A percentile compares a stretch with the other conserved stretches of the same genome.
These are phyloP conservation scores for Heliconius ismenius DNA, from an alignment of 2,888 invertebrate species.

Conservation along the genomic window DNA sequence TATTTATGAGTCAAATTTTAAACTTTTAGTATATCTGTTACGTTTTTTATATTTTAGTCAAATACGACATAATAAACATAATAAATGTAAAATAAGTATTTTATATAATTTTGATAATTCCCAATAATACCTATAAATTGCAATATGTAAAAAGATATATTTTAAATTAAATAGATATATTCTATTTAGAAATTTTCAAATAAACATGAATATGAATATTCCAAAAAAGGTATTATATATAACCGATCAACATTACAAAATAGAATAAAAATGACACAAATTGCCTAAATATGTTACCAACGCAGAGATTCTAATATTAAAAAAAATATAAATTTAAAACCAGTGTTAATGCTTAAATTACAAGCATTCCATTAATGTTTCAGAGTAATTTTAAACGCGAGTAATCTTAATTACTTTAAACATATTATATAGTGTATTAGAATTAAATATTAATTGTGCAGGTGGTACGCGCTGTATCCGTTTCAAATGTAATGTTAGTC, in stretches of 20 bases:
- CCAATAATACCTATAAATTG: no score
- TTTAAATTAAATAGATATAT: no score
- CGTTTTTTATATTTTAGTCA: background rate
- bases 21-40: background rate
- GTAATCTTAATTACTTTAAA: conserved; percentile 58
- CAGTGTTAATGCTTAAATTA: conserved; percentile 32
- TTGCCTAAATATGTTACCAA: background rate
- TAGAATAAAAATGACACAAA: background rate
- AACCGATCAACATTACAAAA: background rate
- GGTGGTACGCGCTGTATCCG: conserved; percentile 40
- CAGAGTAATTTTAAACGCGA: conserved; percentile 56
- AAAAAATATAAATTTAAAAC: conserved; percentile 40
- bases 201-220: background rate
- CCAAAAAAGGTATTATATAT: background rate
- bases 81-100: background rate
- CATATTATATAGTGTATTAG: conserved; percentile 56
- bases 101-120: background rate
- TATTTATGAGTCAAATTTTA: conserved; percentile 4
- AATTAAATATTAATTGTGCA: conserved; percentile 41
- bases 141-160: no score
- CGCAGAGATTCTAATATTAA: background rate
- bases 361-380: conserved; percentile 53
- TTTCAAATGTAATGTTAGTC: conserved; percentile 26
- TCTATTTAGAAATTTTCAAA: no score
- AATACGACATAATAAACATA: background rate